Base-by-base conservation (phyloP, 2,113 vertebrate species). In the Suncus etruscus region DNA sequence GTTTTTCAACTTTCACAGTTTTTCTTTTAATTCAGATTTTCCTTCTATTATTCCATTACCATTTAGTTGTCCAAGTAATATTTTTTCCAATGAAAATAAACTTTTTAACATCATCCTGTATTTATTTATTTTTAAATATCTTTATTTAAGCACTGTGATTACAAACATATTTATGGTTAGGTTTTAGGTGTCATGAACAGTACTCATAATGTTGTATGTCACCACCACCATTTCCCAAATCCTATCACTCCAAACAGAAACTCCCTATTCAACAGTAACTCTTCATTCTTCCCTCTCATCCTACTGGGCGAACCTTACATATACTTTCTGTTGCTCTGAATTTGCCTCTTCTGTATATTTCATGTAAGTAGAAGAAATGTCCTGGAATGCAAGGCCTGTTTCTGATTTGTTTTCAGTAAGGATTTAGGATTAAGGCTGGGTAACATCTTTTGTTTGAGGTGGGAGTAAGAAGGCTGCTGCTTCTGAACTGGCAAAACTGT, bases 331-430 rank as follows among this genome's bases (percentile, higher is more conserved):
- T 39, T 86, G 68, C 32, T 29, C 9, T 27, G 69, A 81, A 54
- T 63, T 51, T 48, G 16, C 39, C 32, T 39, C 3, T 45, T 61
- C n/a, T 85, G 58, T 74, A 54, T 45, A 77, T 81, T 91, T 68
- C 8, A 3, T 6, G 39, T 39, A 77, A 47, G n/a, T 47, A 25
- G 74, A 84, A 82, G 72, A 16, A 61, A 20, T 54, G 11, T 54
- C 54, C 12, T 54, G 54, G 54, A 54, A 54, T 39, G 58, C 15
- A 61, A 20, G 58, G 58, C 58, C 22, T 61, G 58, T 20, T 61
- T 61, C 58, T 86, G 66, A 82, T 85, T 73, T 81, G 83, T 39
- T 84, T 65, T 80, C 66, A 85, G 91, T 47, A 72, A 90, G 63
- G 47, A 16, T 27, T 92, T 92, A 29, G 68, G 73, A 63, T 18